Percentiles rank a stretch among this genome's conserved stretches.
Evolutionary conservation across 2,797 vertebrate genomes (phyloP).

Genomic region (Tragelaphus eurycerus): DNA sequence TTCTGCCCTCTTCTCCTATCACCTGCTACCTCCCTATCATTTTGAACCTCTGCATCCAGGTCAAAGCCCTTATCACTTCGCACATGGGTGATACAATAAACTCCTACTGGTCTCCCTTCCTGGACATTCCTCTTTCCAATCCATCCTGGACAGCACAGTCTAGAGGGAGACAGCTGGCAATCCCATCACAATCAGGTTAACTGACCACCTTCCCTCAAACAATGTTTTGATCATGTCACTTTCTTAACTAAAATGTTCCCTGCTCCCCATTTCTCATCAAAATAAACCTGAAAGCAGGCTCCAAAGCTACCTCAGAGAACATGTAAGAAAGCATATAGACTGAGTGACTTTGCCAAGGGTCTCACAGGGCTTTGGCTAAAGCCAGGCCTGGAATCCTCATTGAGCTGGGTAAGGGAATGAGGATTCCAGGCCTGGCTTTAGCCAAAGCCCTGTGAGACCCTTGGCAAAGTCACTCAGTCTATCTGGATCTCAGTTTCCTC

Average conservation of each 20-base stretch:
- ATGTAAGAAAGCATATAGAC: not conserved
- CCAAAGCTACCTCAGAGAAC: not conserved
- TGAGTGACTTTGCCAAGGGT: not conserved
- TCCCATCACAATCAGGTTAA: not conserved
- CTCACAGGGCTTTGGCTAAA: not conserved
- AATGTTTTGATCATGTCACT: not conserved
- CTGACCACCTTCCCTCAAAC: not conserved
- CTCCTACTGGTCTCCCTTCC: not conserved
- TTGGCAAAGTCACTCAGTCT: not conserved
- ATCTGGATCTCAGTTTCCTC: not conserved
- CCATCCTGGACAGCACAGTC: not conserved
- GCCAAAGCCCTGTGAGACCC: not conserved
- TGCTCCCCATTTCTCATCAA: conserved; percentile 17
- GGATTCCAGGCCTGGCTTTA: not conserved
- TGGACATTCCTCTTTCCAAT: not conserved
- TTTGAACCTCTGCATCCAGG: not conserved
- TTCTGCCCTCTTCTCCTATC: not conserved
- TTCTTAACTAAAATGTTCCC: not conserved
- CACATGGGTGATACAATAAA: not conserved
- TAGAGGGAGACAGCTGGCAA: not conserved
- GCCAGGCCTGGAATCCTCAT: not conserved
- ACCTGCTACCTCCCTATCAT: not conserved
- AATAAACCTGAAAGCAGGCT: not conserved
- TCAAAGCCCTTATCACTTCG: not conserved
- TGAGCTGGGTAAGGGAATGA: not conserved